A percentile compares a stretch with the other conserved stretches of the same genome.
Evolutionary conservation across 1,140 invertebrate species (phyloP).

Genomic region (Manduca sexta): DNA sequence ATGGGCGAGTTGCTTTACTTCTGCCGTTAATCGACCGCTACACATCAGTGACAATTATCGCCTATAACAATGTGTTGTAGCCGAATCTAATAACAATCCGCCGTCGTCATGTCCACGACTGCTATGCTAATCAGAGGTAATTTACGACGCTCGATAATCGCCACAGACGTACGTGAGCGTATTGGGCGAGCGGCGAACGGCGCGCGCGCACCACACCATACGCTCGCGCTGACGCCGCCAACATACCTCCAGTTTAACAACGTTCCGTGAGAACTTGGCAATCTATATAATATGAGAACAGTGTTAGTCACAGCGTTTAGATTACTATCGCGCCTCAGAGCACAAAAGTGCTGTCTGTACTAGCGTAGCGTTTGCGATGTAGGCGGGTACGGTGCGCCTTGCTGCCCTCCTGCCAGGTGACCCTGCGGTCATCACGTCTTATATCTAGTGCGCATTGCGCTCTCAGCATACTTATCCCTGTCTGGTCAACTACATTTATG

Average conservation of each 20-base stretch:
- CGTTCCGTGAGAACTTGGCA: conserved; percentile 30
- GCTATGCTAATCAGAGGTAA: conserved; percentile 66
- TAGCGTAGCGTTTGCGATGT: conserved; percentile 21
- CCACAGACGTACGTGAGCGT: conserved; percentile 60
- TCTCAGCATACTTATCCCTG: conserved; percentile 15
- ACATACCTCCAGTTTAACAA: conserved; percentile 5
- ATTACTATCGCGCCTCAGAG: conserved; percentile 24
- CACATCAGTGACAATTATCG: conserved; percentile 59
- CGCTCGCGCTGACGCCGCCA: conserved; percentile 15
- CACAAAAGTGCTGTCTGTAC: conserved; percentile 21
- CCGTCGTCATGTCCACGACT: conserved; percentile 57
- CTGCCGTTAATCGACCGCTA: conserved; percentile 67
- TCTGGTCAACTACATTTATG: conserved; percentile 15
- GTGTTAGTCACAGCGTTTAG: conserved; percentile 11
- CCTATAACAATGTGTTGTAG: conserved; percentile 55
- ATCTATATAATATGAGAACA: conserved; percentile 28
- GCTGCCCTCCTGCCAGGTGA: conserved; percentile 28
- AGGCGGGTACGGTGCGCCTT: conserved; percentile 11
- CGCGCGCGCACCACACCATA: too few species aligned
- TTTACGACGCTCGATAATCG: conserved; percentile 68
- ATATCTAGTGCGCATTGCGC: conserved; percentile 23
- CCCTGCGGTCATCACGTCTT: conserved; percentile 34
- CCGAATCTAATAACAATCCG: conserved; percentile 59
- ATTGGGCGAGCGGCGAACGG: conserved; percentile 55
- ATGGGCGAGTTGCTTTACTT: conserved; percentile 28